phyloP scores from a whole-genome alignment of 2,888 invertebrate species.

The Apocheima hispidaria region DNA sequence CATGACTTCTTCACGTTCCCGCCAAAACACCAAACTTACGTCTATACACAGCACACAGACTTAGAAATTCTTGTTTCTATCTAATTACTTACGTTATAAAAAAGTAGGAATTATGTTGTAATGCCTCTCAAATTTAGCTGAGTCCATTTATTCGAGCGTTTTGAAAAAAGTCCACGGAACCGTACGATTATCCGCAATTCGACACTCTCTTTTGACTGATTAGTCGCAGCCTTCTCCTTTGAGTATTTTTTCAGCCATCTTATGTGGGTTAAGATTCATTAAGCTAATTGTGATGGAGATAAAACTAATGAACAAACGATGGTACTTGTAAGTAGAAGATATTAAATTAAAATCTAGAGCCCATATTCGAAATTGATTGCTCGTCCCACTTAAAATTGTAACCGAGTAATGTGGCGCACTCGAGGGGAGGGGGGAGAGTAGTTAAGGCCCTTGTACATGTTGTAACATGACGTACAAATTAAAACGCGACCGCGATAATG shows the following conservation, averaged over 20 bases:
- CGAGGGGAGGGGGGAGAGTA: slow-evolving; percentile 34
- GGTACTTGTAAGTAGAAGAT: slow-evolving; percentile 10
- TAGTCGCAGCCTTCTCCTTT: too few relatives aligned
- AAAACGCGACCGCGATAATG: slow-evolving; percentile 77
- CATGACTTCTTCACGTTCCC: too few relatives aligned
- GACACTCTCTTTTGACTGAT: background rate
- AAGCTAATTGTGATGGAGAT: slow-evolving; percentile 38
- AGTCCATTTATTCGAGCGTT: too few relatives aligned
- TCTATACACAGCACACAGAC: too few relatives aligned
- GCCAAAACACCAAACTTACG: too few relatives aligned
- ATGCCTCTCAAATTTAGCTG: too few relatives aligned
- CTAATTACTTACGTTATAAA: too few relatives aligned
- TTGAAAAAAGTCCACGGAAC: too few relatives aligned
- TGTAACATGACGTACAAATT: slow-evolving; percentile 80
- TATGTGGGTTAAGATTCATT: slow-evolving; percentile 21
- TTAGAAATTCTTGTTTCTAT: too few relatives aligned
- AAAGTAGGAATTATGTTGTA: too few relatives aligned
- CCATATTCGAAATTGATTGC: slow-evolving; percentile 41
- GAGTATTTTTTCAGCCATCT: background rate
- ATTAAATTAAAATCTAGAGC: slow-evolving; percentile 20
- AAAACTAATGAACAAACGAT: slow-evolving; percentile 31
- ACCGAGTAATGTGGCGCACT: slow-evolving; percentile 44
- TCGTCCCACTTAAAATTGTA: slow-evolving; percentile 43
- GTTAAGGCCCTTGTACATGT: slow-evolving; percentile 55
- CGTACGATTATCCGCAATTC: too few relatives aligned